phyloP scores from a whole-genome alignment of 2,888 invertebrate species.

The Globia sparganii region DNA sequence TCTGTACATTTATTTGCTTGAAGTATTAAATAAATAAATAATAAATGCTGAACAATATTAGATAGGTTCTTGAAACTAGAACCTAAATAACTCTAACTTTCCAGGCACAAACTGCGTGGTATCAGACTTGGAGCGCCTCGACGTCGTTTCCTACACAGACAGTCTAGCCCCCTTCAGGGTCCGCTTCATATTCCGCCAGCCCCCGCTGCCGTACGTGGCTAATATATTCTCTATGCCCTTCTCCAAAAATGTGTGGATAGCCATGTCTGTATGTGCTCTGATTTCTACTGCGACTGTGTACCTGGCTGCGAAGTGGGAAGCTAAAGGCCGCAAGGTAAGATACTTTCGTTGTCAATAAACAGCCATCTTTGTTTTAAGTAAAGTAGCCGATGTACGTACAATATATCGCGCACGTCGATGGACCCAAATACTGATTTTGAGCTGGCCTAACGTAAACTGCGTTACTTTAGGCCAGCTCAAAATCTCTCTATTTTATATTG shows the following conservation, averaged over 20 bases:
- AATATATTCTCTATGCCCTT: slow-evolving; percentile 93
- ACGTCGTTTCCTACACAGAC: slow-evolving; percentile 86
- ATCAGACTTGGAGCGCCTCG: slow-evolving; percentile 70
- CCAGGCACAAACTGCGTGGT: slow-evolving; percentile 80
- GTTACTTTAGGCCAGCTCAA: too few species aligned
- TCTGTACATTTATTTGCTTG: too few species aligned
- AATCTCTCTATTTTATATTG: not conserved
- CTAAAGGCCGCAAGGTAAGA: slow-evolving; percentile 66
- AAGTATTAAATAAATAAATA: too few species aligned
- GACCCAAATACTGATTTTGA: not conserved
- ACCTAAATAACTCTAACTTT: slow-evolving; percentile 9
- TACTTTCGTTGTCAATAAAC: too few species aligned
- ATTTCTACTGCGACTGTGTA: slow-evolving; percentile 79
- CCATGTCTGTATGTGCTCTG: slow-evolving; percentile 81
- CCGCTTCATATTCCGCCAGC: slow-evolving; percentile 92
- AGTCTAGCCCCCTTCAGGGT: slow-evolving; percentile 83
- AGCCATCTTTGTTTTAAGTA: not conserved
- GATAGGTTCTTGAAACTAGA: not conserved
- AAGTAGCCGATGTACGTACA: not conserved
- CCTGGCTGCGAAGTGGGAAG: slow-evolving; percentile 82
- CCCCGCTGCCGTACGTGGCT: slow-evolving; percentile 91
- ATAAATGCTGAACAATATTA: not conserved
- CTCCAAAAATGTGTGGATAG: slow-evolving; percentile 90
- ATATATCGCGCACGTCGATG: not conserved
- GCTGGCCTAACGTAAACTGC: not conserved